Conservation (phyloP, 30 jellyfish, hydroid and myxozoan genomes). For the Hydractinia echinata region DNA sequence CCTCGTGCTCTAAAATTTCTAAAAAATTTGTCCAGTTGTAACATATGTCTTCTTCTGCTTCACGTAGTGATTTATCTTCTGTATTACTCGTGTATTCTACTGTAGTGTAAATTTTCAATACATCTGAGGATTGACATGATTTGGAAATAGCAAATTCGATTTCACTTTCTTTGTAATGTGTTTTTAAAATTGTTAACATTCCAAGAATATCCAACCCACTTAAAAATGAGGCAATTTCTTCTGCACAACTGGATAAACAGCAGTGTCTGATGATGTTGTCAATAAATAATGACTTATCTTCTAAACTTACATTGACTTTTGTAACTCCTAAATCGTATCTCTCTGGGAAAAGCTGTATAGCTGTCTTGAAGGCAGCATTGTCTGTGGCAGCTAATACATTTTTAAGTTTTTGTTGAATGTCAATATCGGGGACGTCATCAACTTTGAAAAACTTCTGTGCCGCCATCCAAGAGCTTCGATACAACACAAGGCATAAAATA, state of each 20-base stretch:
- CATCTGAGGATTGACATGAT: background rate
- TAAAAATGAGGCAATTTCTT: constrained; percentile 25
- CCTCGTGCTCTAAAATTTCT: constrained; percentile 12
- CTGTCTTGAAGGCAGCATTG: constrained; percentile 18
- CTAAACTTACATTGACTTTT: background rate
- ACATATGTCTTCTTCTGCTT: constrained; percentile 29
- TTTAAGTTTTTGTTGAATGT: constrained; percentile 18
- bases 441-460: background rate
- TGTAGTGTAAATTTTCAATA: background rate
- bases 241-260: constrained; percentile 32
- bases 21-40: constrained; percentile 3
- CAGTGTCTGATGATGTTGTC: constrained; percentile 16
- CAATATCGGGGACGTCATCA: constrained; percentile 35
- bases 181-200: background rate
- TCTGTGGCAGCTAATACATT: constrained; percentile 24
- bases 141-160: constrained; percentile 16
- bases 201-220: constrained; percentile 24
- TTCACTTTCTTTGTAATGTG: constrained; percentile 23
- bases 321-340: constrained; percentile 23
- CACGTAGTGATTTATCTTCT: constrained; percentile 1
- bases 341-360: background rate
- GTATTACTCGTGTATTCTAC: background rate
- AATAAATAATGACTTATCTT: constrained; percentile 1
- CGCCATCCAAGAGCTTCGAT: constrained; percentile 26
- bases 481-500: constrained; percentile 35